A percentile compares a stretch with the other conserved stretches of the same genome.
phyloP scores from a whole-genome alignment of 2,888 invertebrate species.

The Acronicta aceris region DNA sequence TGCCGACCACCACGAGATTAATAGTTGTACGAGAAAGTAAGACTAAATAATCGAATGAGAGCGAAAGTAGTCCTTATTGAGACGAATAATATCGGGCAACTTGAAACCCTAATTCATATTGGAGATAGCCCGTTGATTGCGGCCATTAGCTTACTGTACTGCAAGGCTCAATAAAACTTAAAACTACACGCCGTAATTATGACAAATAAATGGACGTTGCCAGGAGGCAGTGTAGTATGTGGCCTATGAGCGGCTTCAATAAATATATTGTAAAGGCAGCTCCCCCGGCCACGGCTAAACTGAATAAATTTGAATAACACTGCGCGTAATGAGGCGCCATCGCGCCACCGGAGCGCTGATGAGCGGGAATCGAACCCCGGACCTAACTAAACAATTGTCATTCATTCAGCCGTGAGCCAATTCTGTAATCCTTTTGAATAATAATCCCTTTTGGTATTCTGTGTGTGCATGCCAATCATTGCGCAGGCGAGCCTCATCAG shows the following conservation, averaged over 20 bases:
- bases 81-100: slow-evolving; percentile 17
- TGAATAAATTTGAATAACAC: slow-evolving; percentile 81
- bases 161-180: slow-evolving; percentile 41
- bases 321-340: slow-evolving; percentile 69
- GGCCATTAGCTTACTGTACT: slow-evolving; percentile 29
- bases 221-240: slow-evolving; percentile 26
- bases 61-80: slow-evolving; percentile 10
- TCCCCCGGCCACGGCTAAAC: slow-evolving; percentile 59
- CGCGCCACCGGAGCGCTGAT: slow-evolving; percentile 65
- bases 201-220: slow-evolving; percentile 49
- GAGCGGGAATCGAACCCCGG: slow-evolving; percentile 70
- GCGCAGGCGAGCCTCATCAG: slow-evolving; percentile 7
- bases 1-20: no score
- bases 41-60: no score
- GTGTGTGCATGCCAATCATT: slow-evolving; percentile 38
- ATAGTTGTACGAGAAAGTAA: no score
- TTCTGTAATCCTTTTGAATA: slow-evolving; percentile 69
- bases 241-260: slow-evolving; percentile 40
- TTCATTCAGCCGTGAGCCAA: slow-evolving; percentile 65
- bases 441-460: slow-evolving; percentile 59
- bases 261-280: slow-evolving; percentile 42
- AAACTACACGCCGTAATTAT: slow-evolving; percentile 41
- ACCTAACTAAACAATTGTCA: slow-evolving; percentile 71
- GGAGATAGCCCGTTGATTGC: slow-evolving; percentile 34
- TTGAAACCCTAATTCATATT: slow-evolving; percentile 25